Evolutionary conservation across 2,113 vertebrate species (phyloP).

Genomic region (Mionectes macconnelli): DNA sequence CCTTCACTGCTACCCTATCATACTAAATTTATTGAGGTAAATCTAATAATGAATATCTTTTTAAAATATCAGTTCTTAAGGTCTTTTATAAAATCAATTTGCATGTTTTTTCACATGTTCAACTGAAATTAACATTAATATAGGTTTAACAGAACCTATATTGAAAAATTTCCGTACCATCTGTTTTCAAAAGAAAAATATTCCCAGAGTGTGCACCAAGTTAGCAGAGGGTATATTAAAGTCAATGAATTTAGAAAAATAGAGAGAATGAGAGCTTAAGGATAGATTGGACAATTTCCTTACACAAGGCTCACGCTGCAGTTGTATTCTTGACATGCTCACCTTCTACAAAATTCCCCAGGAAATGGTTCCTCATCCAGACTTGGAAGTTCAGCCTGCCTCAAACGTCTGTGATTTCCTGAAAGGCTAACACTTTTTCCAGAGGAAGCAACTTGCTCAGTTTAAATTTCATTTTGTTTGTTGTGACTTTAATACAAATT

Average conservation of each 20-base stretch:
- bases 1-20: neutral
- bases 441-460: neutral
- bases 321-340: neutral
- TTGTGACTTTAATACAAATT: neutral
- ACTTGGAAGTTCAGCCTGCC: neutral
- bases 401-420: neutral
- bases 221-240: neutral
- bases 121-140: neutral
- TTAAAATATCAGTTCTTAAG: neutral
- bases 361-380: neutral
- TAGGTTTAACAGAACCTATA: neutral
- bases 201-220: neutral
- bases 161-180: neutral
- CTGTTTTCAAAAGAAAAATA: neutral
- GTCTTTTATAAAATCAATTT: neutral
- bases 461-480: neutral
- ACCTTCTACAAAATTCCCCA: neutral
- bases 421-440: neutral
- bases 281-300: neutral
- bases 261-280: neutral
- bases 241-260: neutral
- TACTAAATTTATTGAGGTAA: neutral
- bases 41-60: neutral
- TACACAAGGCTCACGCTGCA: fast-evolving
- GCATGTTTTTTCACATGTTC: neutral